Conservation (phyloP, 2,797 vertebrate genomes). For the Melanotaenia nigrans region DNA sequence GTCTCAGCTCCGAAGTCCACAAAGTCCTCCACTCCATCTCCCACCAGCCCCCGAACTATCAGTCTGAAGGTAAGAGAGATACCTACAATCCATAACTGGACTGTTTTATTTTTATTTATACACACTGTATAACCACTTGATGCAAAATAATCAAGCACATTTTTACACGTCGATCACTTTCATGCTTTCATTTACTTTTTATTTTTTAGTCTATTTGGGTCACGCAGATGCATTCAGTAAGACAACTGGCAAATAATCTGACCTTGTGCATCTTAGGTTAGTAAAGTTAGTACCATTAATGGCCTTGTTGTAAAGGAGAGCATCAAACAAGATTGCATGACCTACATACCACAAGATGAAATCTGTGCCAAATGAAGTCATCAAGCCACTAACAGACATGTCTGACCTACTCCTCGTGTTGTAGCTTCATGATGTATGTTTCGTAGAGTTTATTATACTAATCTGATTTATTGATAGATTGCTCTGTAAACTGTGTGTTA, state of each 20-base stretch:
- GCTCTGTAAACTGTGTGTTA: conserved; percentile 36
- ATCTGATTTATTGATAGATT: conserved; percentile 54
- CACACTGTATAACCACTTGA: not conserved
- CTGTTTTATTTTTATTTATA: not conserved
- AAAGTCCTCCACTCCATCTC: conserved; percentile 95
- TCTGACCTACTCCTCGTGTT: not conserved
- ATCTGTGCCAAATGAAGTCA: conserved; percentile 14
- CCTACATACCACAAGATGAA: conserved; percentile 21
- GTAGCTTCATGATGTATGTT: conserved; percentile 27
- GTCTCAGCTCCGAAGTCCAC: conserved; percentile 90
- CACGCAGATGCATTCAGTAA: not conserved
- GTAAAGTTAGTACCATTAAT: not conserved
- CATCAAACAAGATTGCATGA: not conserved
- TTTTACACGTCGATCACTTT: not conserved
- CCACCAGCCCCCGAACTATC: conserved; percentile 90
- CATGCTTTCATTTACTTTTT: not conserved
- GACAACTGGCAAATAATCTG: not conserved
- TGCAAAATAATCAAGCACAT: not conserved
- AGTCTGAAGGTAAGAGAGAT: conserved; percentile 86
- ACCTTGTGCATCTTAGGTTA: not conserved
- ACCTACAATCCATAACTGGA: not conserved
- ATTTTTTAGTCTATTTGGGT: not conserved
- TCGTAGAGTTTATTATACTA: conserved; percentile 31
- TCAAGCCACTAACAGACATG: conserved; percentile 8
- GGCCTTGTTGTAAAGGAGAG: not conserved